These are phyloP conservation scores for Subacronicta megacephala DNA, from an alignment of 2,888 invertebrate genomes.

Conservation along the genomic window DNA sequence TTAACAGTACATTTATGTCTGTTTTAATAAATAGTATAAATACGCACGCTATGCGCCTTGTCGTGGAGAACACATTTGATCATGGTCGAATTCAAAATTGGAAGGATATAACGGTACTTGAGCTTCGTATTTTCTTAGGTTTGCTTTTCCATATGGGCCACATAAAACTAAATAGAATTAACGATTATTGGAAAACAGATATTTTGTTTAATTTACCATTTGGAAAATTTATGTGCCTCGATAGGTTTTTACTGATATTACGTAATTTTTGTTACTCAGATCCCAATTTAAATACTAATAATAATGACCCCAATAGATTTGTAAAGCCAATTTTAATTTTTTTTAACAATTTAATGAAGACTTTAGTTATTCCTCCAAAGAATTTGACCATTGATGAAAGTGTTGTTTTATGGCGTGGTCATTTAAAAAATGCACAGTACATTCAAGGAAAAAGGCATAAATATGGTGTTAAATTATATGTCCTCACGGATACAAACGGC, in stretches of 20 bases:
- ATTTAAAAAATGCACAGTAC: constrained; percentile 8
- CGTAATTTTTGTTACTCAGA: constrained; percentile 12
- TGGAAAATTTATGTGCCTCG: background rate
- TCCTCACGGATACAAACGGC: too few relatives aligned
- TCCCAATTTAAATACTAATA: background rate
- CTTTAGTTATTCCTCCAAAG: constrained; percentile 5
- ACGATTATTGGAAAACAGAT: background rate
- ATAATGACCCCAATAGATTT: constrained; percentile 1
- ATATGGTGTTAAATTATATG: too few relatives aligned
- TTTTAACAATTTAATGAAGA: constrained; percentile 10
- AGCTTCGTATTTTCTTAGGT: background rate
- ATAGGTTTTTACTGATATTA: background rate
- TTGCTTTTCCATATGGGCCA: background rate
- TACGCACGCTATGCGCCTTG: background rate
- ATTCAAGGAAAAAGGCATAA: constrained; percentile 9
- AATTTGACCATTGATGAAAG: constrained; percentile 12
- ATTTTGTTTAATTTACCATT: background rate
- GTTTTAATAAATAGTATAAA: background rate
- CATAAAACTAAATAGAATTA: background rate
- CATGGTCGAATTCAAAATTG: background rate
- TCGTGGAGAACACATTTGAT: background rate
- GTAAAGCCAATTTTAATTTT: constrained; percentile 8
- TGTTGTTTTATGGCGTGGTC: constrained; percentile 7
- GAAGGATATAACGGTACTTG: background rate
- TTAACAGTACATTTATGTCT: background rate